Conservation (phyloP, 92 coral and sea anemone species). For the Phenganax stokvisi region DNA sequence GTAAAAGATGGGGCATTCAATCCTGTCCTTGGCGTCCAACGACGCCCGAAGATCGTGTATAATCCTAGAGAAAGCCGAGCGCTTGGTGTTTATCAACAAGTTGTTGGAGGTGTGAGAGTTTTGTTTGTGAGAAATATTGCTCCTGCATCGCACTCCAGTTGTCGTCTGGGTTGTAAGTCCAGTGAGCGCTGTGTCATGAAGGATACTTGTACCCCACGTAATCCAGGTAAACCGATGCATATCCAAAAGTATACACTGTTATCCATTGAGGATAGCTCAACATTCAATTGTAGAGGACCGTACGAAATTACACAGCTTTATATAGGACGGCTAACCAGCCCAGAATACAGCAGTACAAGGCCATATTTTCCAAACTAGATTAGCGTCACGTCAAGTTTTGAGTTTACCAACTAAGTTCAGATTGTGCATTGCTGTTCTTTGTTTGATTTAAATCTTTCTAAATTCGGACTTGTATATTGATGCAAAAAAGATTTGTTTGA, state of each 20-base stretch:
- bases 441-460: too few species aligned
- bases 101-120: constrained; percentile 40
- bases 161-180: constrained; percentile 51
- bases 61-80: constrained; percentile 48
- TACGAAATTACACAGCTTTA: too few species aligned
- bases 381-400: background rate
- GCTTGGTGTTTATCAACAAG: constrained; percentile 81
- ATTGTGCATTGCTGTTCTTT: too few species aligned
- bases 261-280: too few species aligned
- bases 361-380: background rate
- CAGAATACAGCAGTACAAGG: background rate
- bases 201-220: constrained; percentile 59
- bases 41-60: constrained; percentile 53
- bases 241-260: too few species aligned
- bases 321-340: background rate
- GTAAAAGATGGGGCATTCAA: constrained; percentile 63
- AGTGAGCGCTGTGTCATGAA: constrained; percentile 65
- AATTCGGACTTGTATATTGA: too few species aligned
- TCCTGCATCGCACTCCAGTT: constrained; percentile 55
- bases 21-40: constrained; percentile 50
- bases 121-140: constrained; percentile 59
- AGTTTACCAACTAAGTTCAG: background rate
- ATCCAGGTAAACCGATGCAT: constrained; percentile 29
- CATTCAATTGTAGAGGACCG: too few species aligned
- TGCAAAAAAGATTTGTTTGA: too few species aligned